Conservation (phyloP, 1,140 invertebrate species). For the Delia radicum region DNA sequence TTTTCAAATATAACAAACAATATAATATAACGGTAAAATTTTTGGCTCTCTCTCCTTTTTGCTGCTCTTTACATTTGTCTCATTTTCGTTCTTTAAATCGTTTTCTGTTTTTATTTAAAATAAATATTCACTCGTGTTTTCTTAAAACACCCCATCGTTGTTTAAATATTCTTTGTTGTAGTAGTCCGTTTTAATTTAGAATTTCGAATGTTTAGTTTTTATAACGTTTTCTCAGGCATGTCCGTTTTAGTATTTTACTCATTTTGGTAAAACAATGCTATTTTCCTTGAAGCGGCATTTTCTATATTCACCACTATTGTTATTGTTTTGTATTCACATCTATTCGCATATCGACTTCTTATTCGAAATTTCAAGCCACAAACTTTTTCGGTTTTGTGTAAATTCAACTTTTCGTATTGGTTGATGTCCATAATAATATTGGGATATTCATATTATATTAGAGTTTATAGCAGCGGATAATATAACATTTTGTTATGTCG, state of each 20-base stretch:
- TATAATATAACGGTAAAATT: not conserved
- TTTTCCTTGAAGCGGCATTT: not conserved
- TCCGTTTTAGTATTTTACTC: not conserved
- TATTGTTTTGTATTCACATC: not conserved
- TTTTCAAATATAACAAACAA: not conserved
- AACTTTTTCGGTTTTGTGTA: not conserved
- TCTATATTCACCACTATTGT: not conserved
- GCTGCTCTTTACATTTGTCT: not conserved
- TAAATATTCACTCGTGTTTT: not conserved
- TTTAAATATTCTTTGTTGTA: not conserved
- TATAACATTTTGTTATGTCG: not conserved
- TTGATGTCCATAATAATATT: not conserved
- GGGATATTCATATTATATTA: not conserved
- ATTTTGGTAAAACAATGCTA: too few species aligned
- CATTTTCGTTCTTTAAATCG: too few species aligned
- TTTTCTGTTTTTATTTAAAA: not conserved
- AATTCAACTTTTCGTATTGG: not conserved
- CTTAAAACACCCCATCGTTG: not conserved
- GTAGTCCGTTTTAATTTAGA: not conserved
- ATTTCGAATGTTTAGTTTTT: not conserved
- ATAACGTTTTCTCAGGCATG: not conserved
- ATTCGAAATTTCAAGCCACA: not conserved
- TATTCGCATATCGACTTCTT: not conserved
- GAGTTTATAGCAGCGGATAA: not conserved
- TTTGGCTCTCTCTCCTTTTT: not conserved